These are phyloP conservation scores for Petrolisthes manimaculis DNA, from an alignment of 2,888 invertebrate species.

Conservation along the genomic window DNA sequence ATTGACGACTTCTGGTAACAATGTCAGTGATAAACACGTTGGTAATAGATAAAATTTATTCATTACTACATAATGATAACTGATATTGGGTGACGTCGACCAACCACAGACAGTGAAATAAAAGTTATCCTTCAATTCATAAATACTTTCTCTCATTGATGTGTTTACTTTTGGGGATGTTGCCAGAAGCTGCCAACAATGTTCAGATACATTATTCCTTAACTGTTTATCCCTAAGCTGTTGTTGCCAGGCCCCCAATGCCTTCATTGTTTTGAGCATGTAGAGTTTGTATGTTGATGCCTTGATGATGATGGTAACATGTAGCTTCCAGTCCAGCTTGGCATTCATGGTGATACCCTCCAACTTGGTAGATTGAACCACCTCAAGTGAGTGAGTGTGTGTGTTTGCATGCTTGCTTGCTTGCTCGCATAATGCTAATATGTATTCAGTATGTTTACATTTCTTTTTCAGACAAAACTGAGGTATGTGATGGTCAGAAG, in stretches of 20 bases:
- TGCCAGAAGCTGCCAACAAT: no score
- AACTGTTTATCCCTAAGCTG: neutral
- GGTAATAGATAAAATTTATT: no score
- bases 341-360: neutral
- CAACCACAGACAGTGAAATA: no score
- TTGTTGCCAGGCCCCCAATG: neutral
- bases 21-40: neutral
- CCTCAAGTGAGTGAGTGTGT: neutral
- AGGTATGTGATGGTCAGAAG: slow-evolving; percentile 69
- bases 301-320: neutral
- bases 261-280: no score
- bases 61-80: no score
- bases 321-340: neutral
- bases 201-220: no score
- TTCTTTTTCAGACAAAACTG: slow-evolving; percentile 69
- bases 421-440: no score
- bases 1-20: no score
- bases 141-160: no score
- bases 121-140: no score
- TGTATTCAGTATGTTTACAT: neutral
- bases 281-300: neutral
- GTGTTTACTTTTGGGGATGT: no score
- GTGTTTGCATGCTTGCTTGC: neutral
- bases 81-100: no score
- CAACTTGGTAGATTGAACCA: neutral